Evolutionary conservation across 2,113 vertebrate species (phyloP).

Genomic region (Prunella himalayana): DNA sequence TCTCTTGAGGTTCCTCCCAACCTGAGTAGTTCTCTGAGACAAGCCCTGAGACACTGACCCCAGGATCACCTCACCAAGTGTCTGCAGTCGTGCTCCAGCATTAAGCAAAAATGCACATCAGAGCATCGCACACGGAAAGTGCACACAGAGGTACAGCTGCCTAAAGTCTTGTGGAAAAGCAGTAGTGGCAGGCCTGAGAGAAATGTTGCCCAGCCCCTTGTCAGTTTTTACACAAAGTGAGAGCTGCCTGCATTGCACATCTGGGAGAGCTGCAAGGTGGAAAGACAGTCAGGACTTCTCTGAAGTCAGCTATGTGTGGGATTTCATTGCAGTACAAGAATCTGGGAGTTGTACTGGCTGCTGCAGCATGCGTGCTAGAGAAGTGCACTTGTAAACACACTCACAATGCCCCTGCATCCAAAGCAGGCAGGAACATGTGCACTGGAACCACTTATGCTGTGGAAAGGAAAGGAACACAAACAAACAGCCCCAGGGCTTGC

Average conservation of each 20-base stretch:
- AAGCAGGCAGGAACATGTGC: not conserved
- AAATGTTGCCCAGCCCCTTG: not conserved
- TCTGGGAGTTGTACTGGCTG: not conserved
- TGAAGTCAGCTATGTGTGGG: not conserved
- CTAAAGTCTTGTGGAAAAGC: not conserved
- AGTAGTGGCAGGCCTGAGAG: not conserved
- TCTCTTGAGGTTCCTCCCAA: not conserved
- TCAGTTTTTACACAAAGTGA: not conserved
- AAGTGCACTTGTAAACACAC: not conserved
- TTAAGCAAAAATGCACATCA: not conserved
- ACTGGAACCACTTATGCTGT: not conserved
- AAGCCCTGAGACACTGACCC: not conserved
- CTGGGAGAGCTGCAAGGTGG: not conserved
- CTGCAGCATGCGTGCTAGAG: not conserved
- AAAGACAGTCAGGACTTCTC: not conserved
- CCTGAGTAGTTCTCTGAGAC: not conserved
- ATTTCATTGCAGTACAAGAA: not conserved
- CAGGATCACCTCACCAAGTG: not conserved
- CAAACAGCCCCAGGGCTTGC: not conserved
- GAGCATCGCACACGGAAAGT: not conserved
- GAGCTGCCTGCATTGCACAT: not conserved
- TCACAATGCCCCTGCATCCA: rapidly evolving
- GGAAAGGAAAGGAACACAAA: not conserved
- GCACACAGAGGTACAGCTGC: not conserved
- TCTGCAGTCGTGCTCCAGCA: rapidly evolving